Evolutionary conservation across 2,113 vertebrate species (phyloP), one percentile per base, ranked within the genome.

Genomic region (Panurus biarmicus): DNA sequence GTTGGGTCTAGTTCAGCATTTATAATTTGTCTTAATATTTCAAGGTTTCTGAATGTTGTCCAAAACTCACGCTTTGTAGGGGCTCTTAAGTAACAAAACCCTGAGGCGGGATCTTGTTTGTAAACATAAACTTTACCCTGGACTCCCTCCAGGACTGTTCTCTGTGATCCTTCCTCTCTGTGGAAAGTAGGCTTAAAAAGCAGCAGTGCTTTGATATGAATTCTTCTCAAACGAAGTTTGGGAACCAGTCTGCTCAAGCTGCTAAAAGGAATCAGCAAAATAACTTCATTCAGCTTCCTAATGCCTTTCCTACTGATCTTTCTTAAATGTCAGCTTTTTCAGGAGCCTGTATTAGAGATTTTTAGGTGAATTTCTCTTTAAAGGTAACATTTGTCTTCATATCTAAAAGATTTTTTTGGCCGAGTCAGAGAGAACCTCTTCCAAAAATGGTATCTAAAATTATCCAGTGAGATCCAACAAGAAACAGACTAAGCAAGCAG

Each of bases 51-150:
- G 71, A 79, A 64, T 53, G 38, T 11, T 77, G 35, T 90, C 67
- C 70, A 78, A 75, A 85, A 17, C 5, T 76, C 31, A 50, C 11
- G 24, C 56, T 36, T 82, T 48, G 14, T 36, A 60, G 36, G 21
- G 35, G 28, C 71, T 91, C 66, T 35, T 17, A 56, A 83, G 38
- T 38, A 62, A 76, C 58, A 93, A 85, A 89, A 24, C 81, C 93
- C 75, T 14, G 71, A 85, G 85, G 85, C 85, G 58, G 66, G 42
- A 79, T 82, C 36, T 21, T 85, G 56, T 85, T 95, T 95, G 78
- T 95, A 96, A 94, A 95, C 40, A 80, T 64, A 76, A 93, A 94
- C 85, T 91, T 83, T 60, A 83, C 29, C 31, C 71, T 93, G 77
- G 71, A 61, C 66, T 83, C 54, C 58, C 50, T 94, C 53, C 72